phyloP scores from a whole-genome alignment of 2,888 invertebrate species.

The Ormyrus pomaceus region DNA sequence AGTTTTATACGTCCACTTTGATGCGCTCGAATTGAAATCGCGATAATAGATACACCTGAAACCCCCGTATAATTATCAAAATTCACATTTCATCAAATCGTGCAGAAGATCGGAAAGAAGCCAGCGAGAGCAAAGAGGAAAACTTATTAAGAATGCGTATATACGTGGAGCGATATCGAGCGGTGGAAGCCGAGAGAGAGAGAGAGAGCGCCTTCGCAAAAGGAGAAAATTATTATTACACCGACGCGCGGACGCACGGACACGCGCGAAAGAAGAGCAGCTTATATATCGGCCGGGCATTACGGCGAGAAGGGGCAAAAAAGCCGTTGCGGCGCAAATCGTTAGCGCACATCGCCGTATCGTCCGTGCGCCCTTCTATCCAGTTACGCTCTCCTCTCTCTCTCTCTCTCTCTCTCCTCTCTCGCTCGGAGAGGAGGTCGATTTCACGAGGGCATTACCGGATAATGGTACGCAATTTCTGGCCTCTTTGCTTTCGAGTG shows the following conservation, averaged over 20 bases:
- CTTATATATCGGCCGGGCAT: background rate
- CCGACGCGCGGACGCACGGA: background rate
- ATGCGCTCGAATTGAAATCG: slow-evolving; percentile 13
- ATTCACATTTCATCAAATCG: slow-evolving; percentile 21
- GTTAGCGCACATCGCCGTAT: slow-evolving; percentile 41
- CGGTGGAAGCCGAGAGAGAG: background rate
- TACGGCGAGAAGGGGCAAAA: background rate
- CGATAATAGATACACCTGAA: background rate
- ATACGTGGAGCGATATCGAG: slow-evolving; percentile 3
- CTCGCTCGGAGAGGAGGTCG: slow-evolving; percentile 44
- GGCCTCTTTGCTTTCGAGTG: slow-evolving; percentile 75
- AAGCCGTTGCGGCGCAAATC: slow-evolving; percentile 9
- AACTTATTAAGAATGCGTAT: background rate
- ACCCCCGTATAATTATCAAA: slow-evolving; percentile 16
- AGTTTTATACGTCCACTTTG: background rate
- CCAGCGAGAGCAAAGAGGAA: background rate
- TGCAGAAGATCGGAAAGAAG: background rate
- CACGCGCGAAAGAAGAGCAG: background rate
- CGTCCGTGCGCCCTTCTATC: background rate
- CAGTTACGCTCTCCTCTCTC: too few relatives aligned
- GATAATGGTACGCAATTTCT: slow-evolving; percentile 75
- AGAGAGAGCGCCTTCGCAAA: background rate
- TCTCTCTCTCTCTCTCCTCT: too few relatives aligned
- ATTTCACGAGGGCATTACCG: slow-evolving; percentile 68
- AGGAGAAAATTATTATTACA: slow-evolving; percentile 25